These are phyloP conservation scores for Esox masquinongy DNA, from an alignment of 2,797 vertebrate species.

Conservation along the genomic window DNA sequence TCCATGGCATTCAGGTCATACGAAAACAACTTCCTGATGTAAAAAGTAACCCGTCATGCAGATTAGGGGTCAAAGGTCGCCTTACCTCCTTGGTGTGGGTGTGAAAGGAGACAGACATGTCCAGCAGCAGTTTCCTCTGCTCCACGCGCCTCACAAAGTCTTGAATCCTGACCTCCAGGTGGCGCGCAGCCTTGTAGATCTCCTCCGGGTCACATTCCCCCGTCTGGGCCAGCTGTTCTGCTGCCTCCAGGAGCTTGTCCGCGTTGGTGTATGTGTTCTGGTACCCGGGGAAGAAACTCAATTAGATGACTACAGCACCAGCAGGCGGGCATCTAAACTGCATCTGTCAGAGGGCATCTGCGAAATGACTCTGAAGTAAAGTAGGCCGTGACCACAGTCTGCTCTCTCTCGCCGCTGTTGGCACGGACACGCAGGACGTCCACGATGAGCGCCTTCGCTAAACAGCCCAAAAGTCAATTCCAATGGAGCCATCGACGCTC, in stretches of 20 bases:
- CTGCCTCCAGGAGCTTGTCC: slow-evolving; percentile 97
- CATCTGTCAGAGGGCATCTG: background rate
- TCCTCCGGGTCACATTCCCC: slow-evolving; percentile 98
- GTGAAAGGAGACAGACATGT: slow-evolving; percentile 99
- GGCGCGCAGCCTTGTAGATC: slow-evolving; percentile 96
- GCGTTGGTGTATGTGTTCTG: slow-evolving; percentile 99
- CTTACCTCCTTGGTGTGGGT: slow-evolving; percentile 90
- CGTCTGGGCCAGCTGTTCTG: slow-evolving; percentile 95
- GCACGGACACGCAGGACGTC: background rate
- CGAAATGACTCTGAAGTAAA: background rate
- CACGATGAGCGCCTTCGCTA: background rate
- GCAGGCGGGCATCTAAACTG: background rate
- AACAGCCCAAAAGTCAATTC: slow-evolving; percentile 17
- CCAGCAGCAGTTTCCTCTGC: slow-evolving; percentile 94
- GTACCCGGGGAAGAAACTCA: background rate
- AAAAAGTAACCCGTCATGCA: background rate
- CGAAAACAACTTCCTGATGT: background rate
- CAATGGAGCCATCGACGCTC: slow-evolving; percentile 27
- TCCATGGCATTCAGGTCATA: no score
- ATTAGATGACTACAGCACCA: background rate
- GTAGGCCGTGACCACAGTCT: background rate
- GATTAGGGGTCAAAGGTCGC: background rate
- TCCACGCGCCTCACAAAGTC: slow-evolving; percentile 97
- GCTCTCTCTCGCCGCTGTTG: background rate
- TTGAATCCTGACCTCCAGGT: slow-evolving; percentile 97